Percentiles rank a stretch among this genome's conserved stretches.
Evolutionary conservation across 1,140 invertebrate species (phyloP).

Genomic region (Steinernema khuongi): DNA sequence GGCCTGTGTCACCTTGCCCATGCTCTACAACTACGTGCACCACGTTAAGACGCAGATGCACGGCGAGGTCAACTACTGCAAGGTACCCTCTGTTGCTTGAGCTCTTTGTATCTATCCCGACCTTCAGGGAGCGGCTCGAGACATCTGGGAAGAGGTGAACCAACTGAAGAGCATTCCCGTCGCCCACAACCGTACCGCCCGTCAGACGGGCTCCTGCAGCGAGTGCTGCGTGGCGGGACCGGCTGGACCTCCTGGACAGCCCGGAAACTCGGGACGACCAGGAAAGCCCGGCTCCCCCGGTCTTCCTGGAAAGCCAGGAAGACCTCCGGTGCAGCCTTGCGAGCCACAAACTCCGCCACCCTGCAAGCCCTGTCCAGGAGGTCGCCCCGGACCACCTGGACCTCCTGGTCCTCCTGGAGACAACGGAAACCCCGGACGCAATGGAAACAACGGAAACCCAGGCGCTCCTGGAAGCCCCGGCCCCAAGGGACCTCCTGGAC

Average conservation of each 20-base stretch:
- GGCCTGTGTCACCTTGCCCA: constrained; percentile 1
- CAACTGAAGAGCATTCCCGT: background rate
- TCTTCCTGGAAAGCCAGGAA: background rate
- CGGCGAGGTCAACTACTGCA: background rate
- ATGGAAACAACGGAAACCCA: constrained; percentile 15
- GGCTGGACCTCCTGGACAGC: background rate
- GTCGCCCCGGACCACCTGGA: constrained; percentile 10
- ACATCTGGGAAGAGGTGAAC: constrained; percentile 8
- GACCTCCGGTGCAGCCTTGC: constrained; percentile 20
- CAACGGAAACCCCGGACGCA: background rate
- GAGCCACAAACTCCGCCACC: constrained; percentile 30
- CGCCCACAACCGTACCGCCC: background rate
- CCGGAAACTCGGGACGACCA: background rate
- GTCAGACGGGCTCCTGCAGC: background rate
- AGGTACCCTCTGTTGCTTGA: background rate
- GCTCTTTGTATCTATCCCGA: background rate
- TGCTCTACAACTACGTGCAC: constrained; percentile 2
- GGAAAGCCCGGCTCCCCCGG: background rate
- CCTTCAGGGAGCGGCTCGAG: background rate
- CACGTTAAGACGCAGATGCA: constrained; percentile 5
- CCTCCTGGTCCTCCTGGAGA: background rate
- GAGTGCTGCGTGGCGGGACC: background rate
- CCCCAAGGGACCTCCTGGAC: constrained; percentile 21
- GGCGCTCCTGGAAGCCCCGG: constrained; percentile 8
- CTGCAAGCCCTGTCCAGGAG: constrained; percentile 29